Base-by-base conservation (phyloP, 1,140 invertebrate species). In the Drosophila ficusphila region DNA sequence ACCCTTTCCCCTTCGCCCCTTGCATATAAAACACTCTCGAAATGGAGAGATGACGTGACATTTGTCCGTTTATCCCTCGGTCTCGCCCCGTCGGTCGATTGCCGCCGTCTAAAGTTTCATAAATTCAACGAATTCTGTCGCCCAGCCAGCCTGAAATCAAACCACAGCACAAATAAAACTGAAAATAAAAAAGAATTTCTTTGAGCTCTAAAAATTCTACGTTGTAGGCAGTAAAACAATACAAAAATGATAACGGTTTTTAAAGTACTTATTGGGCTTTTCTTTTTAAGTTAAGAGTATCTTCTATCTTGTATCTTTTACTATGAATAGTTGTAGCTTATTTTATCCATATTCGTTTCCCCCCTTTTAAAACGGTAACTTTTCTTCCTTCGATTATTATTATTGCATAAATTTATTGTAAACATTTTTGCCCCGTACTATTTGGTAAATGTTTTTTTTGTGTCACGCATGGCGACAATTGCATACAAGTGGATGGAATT, bases 91-190 rank as follows among this genome's bases (percentile, higher is more conserved):
- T 56, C 58, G 61, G 57, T 83, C 58, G 58, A 67, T 67, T 67
- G 62, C 23, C 60, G 62, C 23, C 60, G 34, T 81, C 79, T 74
- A 86, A 81, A 76, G 75, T 85, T 86, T 86, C 81, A 85, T 86
- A 86, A 85, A 86, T 86, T 83, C 79, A 83, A 79, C 79, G 79
- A 83, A 83, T 83, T 83, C 16, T 67, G 76, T 79, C 57, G 79
- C 62, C 16, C 51, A 34, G 46, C 16, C 51, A 34, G 46, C 31
- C 47, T 42, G 67, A 57, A 52, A 42, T n/a, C 19, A 29, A 21
- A 60, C 9, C 4, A 38, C 21, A 21, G 16, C 19, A 18, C 16
- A 27, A 27, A 57, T 51, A 14, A 19, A 38, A n/a, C n/a, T n/a
- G n/a, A n/a, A n/a, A n/a, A n/a, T n/a, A n/a, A n/a, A n/a, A n/a